A percentile compares a stretch with the other conserved stretches of the same genome.
Evolutionary conservation across 2,888 invertebrate genomes (phyloP).

Genomic region (Arrhopalites spinosus): DNA sequence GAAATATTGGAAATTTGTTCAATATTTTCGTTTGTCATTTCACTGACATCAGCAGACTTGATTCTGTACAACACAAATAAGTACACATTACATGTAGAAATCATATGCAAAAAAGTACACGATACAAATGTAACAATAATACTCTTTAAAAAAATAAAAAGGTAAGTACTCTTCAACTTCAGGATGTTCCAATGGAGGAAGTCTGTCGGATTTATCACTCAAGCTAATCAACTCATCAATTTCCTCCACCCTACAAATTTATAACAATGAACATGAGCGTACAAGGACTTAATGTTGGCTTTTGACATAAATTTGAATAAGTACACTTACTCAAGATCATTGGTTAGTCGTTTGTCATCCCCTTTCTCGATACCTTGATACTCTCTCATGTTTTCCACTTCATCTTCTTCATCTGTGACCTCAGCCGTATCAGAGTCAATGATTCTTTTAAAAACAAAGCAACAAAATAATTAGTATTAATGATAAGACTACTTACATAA

Average conservation of each 20-base stretch:
- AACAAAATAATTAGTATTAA: not conserved
- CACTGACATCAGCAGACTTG: not conserved
- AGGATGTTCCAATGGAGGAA: not conserved
- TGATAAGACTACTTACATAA: slow-evolving; percentile 4
- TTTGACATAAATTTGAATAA: no score
- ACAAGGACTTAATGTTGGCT: no score
- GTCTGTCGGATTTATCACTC: not conserved
- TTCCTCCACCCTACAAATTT: not conserved
- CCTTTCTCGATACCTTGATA: no score
- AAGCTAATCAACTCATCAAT: not conserved
- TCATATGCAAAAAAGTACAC: not conserved
- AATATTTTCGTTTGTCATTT: no score
- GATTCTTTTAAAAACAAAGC: not conserved
- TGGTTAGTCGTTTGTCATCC: no score
- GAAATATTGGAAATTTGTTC: no score
- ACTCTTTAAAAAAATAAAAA: not conserved
- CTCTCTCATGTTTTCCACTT: not conserved
- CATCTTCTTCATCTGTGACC: slow-evolving; percentile 26
- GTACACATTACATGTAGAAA: not conserved
- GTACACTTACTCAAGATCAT: no score
- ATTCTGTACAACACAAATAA: not conserved
- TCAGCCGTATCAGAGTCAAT: slow-evolving; percentile 19
- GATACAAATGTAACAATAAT: not conserved
- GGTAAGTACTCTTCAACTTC: not conserved
- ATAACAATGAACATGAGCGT: no score